Evolutionary conservation across 2,888 invertebrate genomes (phyloP).

Genomic region (Lomographa bimaculata): DNA sequence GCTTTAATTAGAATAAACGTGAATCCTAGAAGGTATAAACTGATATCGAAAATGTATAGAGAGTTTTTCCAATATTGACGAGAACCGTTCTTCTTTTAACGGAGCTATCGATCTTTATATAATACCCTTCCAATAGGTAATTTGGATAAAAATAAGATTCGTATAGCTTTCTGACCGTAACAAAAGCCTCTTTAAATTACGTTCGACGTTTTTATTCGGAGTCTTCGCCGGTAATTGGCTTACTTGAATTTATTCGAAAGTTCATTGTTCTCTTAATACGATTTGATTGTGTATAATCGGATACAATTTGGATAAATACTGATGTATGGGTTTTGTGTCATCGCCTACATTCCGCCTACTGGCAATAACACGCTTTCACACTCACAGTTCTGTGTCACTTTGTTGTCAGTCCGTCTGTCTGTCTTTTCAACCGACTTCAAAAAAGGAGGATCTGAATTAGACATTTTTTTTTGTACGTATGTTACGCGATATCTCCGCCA

Average conservation of each 20-base stretch:
- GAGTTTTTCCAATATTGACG: constrained; percentile 6
- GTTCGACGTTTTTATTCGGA: constrained; percentile 20
- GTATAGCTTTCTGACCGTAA: constrained; percentile 12
- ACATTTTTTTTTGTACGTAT: no score
- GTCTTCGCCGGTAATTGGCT: constrained; percentile 34
- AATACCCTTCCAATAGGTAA: constrained; percentile 9
- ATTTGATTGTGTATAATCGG: constrained; percentile 46
- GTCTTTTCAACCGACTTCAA: no score
- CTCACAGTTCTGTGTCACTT: no score
- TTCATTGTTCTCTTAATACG: constrained; percentile 52
- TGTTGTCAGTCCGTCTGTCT: no score
- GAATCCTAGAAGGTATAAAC: not conserved
- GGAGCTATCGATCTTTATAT: constrained; percentile 4
- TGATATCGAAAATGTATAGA: not conserved
- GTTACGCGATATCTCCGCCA: no score
- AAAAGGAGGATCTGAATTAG: no score
- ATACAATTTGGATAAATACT: constrained; percentile 44
- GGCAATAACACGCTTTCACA: no score
- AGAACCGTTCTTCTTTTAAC: constrained; percentile 7
- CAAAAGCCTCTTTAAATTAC: constrained; percentile 16
- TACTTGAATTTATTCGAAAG: constrained; percentile 38
- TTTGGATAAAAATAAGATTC: constrained; percentile 4
- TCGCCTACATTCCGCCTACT: constrained; percentile 60
- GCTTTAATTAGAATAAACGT: no score
- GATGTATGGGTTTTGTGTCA: constrained; percentile 36